Base-by-base conservation (phyloP, 2,888 invertebrate genomes). In the Eubasilissa splendida region DNA sequence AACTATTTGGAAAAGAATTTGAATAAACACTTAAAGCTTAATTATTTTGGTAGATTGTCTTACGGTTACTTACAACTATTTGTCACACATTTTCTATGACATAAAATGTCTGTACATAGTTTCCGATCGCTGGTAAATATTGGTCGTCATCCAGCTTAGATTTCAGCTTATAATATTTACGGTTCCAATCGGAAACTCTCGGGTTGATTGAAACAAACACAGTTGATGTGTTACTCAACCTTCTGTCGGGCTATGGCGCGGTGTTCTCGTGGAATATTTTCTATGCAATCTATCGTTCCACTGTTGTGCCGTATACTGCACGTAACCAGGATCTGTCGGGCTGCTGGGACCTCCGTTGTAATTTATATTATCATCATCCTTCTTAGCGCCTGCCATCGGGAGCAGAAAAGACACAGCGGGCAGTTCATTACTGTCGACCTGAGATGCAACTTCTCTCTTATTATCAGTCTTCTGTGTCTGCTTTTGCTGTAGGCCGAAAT, bases 291-390 rank as follows among this genome's bases (percentile, higher is more conserved):
- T 90, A 66, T 91, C 90, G 0, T 92, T 91, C 95, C 95, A 95
- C 84, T 93, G 91, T 83, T 92, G 93, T 0, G 94, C 95, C 0
- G 94, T 92, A 85, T 94, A 94, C 85, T 93, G 93, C 2, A 95
- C 95, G 85, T 92, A 95, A 3, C 95, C 95, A 0, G 94, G 94
- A 86, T 95, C 94, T 0, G 92, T 93, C 0, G 95, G 94, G 0
- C 93, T 92, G n/a, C 93, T 93, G 0, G 92, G 92, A 0, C 91
- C 91, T 73, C 91, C 86, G 0, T 89, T 90, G 53, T 88, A 89
- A 1, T 87, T 85, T 1, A 86, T 86, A 58, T 90, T 77, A 86
- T 90, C 86, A 11, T 86, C 88, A 59, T 87, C 88, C 84, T 91
- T 90, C 76, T 87, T 88, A n/a, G 89, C 89, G 0, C 92, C 91